phyloP scores from a whole-genome alignment of 2,888 invertebrate genomes.

The Torymus auratus region DNA sequence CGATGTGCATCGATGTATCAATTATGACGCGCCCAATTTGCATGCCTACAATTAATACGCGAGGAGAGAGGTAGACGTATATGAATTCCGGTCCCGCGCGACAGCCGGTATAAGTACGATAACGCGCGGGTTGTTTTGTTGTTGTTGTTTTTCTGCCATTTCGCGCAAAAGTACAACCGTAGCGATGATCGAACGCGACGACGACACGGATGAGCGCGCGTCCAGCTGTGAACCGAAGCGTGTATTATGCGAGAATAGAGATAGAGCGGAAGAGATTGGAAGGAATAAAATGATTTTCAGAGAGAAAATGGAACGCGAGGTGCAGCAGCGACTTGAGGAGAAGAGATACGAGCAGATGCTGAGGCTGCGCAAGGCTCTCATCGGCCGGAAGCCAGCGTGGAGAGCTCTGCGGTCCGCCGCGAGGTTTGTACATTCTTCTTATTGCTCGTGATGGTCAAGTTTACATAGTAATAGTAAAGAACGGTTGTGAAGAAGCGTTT shows the following conservation, averaged over 20 bases:
- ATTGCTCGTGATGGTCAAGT: neutral
- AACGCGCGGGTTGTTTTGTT: too few relatives aligned
- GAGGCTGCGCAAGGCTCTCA: slow-evolving; percentile 80
- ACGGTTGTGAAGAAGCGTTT: too few relatives aligned
- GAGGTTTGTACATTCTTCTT: slow-evolving; percentile 65
- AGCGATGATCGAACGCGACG: too few relatives aligned
- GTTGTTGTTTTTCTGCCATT: too few relatives aligned
- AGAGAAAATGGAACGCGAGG: slow-evolving; percentile 82
- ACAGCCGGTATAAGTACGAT: too few relatives aligned
- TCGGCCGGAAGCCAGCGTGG: slow-evolving; percentile 85
- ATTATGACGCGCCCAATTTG: too few relatives aligned
- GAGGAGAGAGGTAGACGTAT: neutral
- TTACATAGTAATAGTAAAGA: too few relatives aligned
- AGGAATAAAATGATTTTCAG: slow-evolving; percentile 66
- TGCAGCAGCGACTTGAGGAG: slow-evolving; percentile 80
- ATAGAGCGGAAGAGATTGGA: neutral
- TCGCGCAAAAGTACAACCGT: too few relatives aligned
- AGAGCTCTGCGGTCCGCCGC: slow-evolving; percentile 79
- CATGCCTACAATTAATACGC: neutral
- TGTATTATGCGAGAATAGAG: neutral
- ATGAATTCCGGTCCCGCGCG: too few relatives aligned
- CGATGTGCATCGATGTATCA: too few relatives aligned
- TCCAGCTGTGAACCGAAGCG: neutral
- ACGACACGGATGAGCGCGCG: too few relatives aligned
- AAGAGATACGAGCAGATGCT: slow-evolving; percentile 80